Evolutionary conservation across 2,888 invertebrate genomes (phyloP).

Genomic region (Leptinotarsa rubiginosa): DNA sequence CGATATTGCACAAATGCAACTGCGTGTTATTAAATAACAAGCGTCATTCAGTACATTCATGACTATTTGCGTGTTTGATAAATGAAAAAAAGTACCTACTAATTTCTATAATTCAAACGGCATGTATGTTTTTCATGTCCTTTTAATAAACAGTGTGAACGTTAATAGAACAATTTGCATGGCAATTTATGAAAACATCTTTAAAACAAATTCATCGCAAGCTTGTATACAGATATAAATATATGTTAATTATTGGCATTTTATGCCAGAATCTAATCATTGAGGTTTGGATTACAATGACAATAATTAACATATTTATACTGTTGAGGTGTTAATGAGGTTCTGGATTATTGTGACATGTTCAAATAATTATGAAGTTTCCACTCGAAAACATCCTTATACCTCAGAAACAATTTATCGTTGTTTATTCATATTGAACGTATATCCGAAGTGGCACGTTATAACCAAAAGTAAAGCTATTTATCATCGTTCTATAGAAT

Average conservation of each 20-base stretch:
- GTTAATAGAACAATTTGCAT: constrained; percentile 12
- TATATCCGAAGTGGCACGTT: constrained; percentile 36
- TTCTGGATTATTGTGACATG: too few species aligned
- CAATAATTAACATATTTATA: too few species aligned
- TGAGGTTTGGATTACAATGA: too few species aligned
- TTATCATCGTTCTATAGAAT: constrained; percentile 36
- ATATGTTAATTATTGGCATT: too few species aligned
- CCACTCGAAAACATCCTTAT: too few species aligned
- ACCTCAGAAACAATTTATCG: not conserved
- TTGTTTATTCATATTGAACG: constrained; percentile 23
- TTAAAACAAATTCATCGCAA: constrained; percentile 1
- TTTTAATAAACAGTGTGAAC: constrained; percentile 10
- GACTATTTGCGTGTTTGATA: not conserved
- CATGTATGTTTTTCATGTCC: not conserved
- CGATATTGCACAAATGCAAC: too few species aligned
- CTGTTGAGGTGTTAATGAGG: too few species aligned
- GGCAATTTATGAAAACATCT: not conserved
- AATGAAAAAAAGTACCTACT: not conserved
- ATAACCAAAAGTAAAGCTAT: constrained; percentile 30
- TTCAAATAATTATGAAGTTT: too few species aligned
- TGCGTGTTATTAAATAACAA: not conserved
- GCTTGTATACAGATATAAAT: not conserved
- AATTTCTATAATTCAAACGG: not conserved
- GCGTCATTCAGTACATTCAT: not conserved
- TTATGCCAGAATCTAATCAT: too few species aligned